Base-by-base conservation (phyloP, 2,797 vertebrate species). In the Bucorvus abyssinicus region DNA sequence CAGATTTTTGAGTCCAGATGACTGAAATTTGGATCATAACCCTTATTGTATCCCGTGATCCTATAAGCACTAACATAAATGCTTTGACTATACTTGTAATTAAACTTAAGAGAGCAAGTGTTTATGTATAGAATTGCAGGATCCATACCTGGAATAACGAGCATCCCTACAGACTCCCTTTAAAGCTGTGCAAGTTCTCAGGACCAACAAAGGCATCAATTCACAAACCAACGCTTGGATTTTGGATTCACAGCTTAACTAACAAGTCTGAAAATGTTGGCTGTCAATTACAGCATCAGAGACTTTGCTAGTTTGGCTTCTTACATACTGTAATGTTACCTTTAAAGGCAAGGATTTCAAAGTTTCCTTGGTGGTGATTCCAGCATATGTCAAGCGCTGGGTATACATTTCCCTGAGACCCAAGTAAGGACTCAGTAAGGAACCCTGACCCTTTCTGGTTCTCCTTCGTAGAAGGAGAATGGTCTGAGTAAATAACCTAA, bases 31-130 rank as follows among this genome's bases (percentile, higher is more conserved):
- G 65, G 13, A 20, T 91, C 36, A 49, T 49, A 76, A 84, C 45
- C n/a, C 10, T 42, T 84, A 34, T 20, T 4, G 14, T 34, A 88
- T 83, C 15, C 23, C 7, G 4, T 0, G 0, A 19, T 60, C 34
- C 42, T 61, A 44, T 21, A 60, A 57, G 50, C 10, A 74, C 29
- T 77, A 77, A 57, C 21, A 20, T 38, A 73, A 84, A 61, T 65
- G 7, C 27, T 89, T 89, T 64, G 38, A 27, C 52, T 87, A 4
- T 55, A 61, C 9, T 12, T 55, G n/a, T 47, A 63, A 82, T 74
- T 82, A 49, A 38, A 80, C 68, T 82, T 42, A 56, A 60, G 49
- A 30, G 32, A 71, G 10, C 2, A 1, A 77, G 20, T 74, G 18
- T 74, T 93, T 38, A 45, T 20, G n/a, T 38, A 45, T 20, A 36